Evolutionary conservation across 1,140 invertebrate genomes (phyloP).

Genomic region (Scaptomyza pallida): DNA sequence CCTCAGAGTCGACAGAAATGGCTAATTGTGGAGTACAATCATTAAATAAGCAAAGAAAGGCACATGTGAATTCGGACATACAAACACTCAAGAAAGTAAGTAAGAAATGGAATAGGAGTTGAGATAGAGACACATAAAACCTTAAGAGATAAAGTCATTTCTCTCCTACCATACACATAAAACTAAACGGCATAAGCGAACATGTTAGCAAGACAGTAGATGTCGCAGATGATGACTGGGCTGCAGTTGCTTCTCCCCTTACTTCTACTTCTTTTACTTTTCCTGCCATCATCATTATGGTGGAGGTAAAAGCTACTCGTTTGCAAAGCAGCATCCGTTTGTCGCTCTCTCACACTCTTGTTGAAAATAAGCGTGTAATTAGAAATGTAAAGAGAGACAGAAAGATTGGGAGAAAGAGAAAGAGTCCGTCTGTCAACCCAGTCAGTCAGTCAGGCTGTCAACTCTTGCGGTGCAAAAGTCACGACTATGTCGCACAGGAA

Average conservation of each 20-base stretch:
- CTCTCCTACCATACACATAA: slow-evolving; percentile 12
- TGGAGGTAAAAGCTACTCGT: slow-evolving; percentile 6
- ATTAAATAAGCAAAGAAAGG: slow-evolving; percentile 18
- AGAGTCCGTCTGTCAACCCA: slow-evolving; percentile 3
- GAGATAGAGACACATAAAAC: not conserved
- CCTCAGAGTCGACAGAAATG: not conserved
- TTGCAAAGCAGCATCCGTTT: slow-evolving; percentile 48
- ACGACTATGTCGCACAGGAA: slow-evolving; percentile 56
- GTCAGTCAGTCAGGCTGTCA: slow-evolving; percentile 25
- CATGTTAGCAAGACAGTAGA: slow-evolving; percentile 44
- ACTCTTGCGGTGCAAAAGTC: slow-evolving; percentile 52
- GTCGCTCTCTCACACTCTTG: slow-evolving; percentile 29
- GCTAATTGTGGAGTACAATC: slow-evolving; percentile 28
- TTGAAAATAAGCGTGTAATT: slow-evolving; percentile 72
- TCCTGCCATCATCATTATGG: not conserved
- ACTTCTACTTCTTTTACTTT: too few species aligned
- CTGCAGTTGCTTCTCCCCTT: not conserved
- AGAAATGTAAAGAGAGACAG: slow-evolving; percentile 63
- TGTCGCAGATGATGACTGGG: slow-evolving; percentile 24
- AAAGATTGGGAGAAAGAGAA: slow-evolving; percentile 40
- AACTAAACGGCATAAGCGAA: slow-evolving; percentile 46
- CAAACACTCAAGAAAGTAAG: not conserved
- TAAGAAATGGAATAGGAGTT: slow-evolving; percentile 5
- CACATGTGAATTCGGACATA: slow-evolving; percentile 33
- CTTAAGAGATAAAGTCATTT: slow-evolving; percentile 42